phyloP scores from a whole-genome alignment of 1,140 invertebrate species.

The Varroa destructor region DNA sequence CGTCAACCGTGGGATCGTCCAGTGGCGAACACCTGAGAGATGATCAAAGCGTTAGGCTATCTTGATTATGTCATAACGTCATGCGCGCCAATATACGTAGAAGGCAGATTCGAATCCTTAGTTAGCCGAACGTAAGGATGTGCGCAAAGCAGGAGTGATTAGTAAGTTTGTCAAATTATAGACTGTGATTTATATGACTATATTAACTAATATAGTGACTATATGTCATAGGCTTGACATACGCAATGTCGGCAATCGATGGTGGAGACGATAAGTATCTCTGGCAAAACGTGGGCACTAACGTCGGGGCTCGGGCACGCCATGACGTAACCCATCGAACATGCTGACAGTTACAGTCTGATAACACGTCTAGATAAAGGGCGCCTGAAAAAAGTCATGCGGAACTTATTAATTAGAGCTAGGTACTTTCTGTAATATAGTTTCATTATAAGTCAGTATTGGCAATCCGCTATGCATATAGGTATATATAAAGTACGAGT shows the following conservation, averaged over 20 bases:
- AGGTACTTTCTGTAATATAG: not conserved
- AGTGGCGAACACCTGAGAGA: too few relatives aligned
- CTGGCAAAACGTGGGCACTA: not conserved
- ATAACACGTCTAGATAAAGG: not conserved
- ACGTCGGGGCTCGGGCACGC: slow-evolving; percentile 12
- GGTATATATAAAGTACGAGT: not conserved
- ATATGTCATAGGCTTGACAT: too few relatives aligned
- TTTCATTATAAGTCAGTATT: not conserved
- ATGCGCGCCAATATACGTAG: too few relatives aligned
- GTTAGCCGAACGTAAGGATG: too few relatives aligned
- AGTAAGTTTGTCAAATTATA: too few relatives aligned
- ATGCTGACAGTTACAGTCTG: not conserved
- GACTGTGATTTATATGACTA: too few relatives aligned
- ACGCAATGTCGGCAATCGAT: not conserved
- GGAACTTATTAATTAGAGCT: not conserved
- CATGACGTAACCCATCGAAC: not conserved
- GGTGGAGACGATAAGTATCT: not conserved
- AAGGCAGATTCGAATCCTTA: too few relatives aligned
- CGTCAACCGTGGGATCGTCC: too few relatives aligned
- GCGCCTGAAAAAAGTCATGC: not conserved
- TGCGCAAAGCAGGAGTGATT: too few relatives aligned
- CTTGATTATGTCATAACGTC: too few relatives aligned
- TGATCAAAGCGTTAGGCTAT: too few relatives aligned
- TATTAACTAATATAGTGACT: too few relatives aligned
- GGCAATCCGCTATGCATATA: not conserved